These are phyloP conservation scores for Trypoxylon attenuatum DNA, from an alignment of 2,888 invertebrate species.

Conservation along the genomic window DNA sequence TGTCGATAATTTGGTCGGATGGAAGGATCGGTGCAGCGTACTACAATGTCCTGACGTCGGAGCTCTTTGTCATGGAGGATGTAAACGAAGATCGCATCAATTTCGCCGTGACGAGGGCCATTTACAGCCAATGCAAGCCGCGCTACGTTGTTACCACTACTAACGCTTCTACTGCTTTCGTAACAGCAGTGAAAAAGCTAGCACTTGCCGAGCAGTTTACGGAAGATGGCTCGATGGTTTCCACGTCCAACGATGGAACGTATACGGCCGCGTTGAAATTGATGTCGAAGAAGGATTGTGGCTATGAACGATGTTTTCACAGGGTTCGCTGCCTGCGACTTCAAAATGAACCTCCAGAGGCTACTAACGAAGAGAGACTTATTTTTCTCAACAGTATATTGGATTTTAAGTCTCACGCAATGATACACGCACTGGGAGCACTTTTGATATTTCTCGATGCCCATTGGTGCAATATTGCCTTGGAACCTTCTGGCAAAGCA, in stretches of 20 bases:
- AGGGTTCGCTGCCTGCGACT: slow-evolving; percentile 77
- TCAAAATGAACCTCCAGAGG: slow-evolving; percentile 76
- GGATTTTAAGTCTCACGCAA: slow-evolving; percentile 79
- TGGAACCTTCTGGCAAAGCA: slow-evolving; percentile 74
- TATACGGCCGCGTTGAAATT: slow-evolving; percentile 72
- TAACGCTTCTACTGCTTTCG: slow-evolving; percentile 76
- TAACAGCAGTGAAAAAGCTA: slow-evolving; percentile 74
- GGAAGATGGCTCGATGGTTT: slow-evolving; percentile 30
- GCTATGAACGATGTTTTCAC: slow-evolving; percentile 78
- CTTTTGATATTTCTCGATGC: slow-evolving; percentile 83
- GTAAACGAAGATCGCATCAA: slow-evolving; percentile 80
- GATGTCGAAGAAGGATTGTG: slow-evolving; percentile 78
- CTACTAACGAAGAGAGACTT: slow-evolving; percentile 77
- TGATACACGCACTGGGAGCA: slow-evolving; percentile 83
- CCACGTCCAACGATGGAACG: slow-evolving; percentile 37
- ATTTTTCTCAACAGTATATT: slow-evolving; percentile 80
- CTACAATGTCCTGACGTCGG: slow-evolving; percentile 81
- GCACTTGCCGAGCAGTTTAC: slow-evolving; percentile 60
- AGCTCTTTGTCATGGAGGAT: slow-evolving; percentile 83
- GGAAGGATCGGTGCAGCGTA: slow-evolving; percentile 85
- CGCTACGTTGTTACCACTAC: slow-evolving; percentile 77
- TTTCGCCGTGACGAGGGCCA: slow-evolving; percentile 77
- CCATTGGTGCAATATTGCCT: slow-evolving; percentile 77
- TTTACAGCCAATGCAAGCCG: slow-evolving; percentile 80
- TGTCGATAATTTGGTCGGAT: slow-evolving; percentile 81